Evolutionary conservation across 2,113 vertebrate species (phyloP).

Genomic region (Barbus barbus): DNA sequence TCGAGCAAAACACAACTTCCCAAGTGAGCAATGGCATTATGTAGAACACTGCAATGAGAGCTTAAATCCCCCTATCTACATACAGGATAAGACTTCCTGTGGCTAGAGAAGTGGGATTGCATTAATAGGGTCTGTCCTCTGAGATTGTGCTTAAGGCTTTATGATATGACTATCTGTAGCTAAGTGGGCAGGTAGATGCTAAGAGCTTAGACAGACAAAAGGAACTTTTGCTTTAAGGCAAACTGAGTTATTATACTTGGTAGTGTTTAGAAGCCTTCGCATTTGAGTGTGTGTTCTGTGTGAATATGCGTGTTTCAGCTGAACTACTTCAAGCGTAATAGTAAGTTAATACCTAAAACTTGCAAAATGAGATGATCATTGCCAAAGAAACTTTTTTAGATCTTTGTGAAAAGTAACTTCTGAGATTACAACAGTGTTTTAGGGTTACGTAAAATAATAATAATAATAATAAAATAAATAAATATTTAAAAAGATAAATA

Average conservation of each 20-base stretch:
- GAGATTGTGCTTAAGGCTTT: slow-evolving; percentile 49
- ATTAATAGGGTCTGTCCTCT: slow-evolving; percentile 51
- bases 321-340: slow-evolving; percentile 26
- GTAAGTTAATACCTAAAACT: slow-evolving; percentile 26
- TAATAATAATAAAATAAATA: too few species aligned
- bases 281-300: background rate
- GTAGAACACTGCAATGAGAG: slow-evolving; percentile 45
- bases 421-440: background rate
- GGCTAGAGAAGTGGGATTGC: slow-evolving; percentile 51
- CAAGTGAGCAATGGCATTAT: slow-evolving; percentile 41
- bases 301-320: slow-evolving; percentile 40
- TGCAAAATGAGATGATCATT: background rate
- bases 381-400: background rate
- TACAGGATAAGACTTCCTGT: slow-evolving; percentile 36
- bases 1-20: slow-evolving; percentile 42
- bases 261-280: slow-evolving; percentile 19
- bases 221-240: slow-evolving; percentile 41
- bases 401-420: background rate
- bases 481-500: background rate
- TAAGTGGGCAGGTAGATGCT: slow-evolving; percentile 54
- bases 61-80: slow-evolving; percentile 55
- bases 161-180: slow-evolving; percentile 52
- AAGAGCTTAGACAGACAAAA: slow-evolving; percentile 49
- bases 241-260: slow-evolving; percentile 50
- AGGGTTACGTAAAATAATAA: too few species aligned